Conservation (phyloP, 2,888 invertebrate genomes). For the Omphaloscelis lunosa region DNA sequence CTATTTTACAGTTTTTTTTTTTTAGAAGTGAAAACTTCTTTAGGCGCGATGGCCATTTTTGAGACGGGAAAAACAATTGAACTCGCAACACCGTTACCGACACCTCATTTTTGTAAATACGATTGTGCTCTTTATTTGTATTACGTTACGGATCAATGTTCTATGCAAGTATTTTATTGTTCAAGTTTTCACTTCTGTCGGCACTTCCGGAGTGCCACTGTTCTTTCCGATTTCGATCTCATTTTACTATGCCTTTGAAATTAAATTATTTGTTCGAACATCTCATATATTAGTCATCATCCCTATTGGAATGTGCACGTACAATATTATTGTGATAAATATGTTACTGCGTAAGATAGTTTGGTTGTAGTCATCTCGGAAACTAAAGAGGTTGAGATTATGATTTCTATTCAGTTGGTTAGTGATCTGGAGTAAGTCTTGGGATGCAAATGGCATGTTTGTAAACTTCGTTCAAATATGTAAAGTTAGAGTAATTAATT, state of each 20-base stretch:
- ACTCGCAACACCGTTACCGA: too few relatives aligned
- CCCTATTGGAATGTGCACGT: background rate
- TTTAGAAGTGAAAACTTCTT: too few relatives aligned
- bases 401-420: constrained; percentile 7
- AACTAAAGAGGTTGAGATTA: constrained; percentile 7
- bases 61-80: too few relatives aligned
- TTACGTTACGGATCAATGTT: too few relatives aligned
- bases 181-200: too few relatives aligned
- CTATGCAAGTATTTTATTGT: too few relatives aligned
- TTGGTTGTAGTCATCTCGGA: constrained; percentile 25
- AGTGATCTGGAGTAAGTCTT: constrained; percentile 5
- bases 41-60: too few relatives aligned
- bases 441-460: background rate
- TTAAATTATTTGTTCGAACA: background rate
- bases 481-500: background rate
- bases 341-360: constrained; percentile 27
- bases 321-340: constrained; percentile 24
- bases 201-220: too few relatives aligned
- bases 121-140: too few relatives aligned
- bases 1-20: too few relatives aligned
- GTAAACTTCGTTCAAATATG: background rate
- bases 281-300: background rate
- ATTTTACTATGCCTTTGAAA: background rate
- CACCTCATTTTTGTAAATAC: too few relatives aligned
- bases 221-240: too few relatives aligned